Percentiles rank a stretch among this genome's conserved stretches.
Conservation (phyloP, 1,140 invertebrate species). For the Schlechtendalia chinensis region DNA sequence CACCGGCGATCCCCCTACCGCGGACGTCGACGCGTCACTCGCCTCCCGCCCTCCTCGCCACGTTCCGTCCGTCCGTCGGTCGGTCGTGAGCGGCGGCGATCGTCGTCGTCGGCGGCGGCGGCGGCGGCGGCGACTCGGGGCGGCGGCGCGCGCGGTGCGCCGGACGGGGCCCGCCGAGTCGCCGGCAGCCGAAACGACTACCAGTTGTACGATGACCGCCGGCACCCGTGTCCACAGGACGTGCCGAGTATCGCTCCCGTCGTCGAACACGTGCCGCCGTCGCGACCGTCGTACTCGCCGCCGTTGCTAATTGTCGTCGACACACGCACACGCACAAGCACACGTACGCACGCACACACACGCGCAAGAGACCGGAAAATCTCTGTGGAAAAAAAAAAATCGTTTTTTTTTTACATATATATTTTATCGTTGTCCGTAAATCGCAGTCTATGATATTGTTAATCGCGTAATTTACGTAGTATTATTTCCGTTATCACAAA, state of each 20-base stretch:
- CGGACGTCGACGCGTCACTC: not conserved
- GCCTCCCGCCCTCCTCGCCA: not conserved
- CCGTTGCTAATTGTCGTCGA: not conserved
- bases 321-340: not conserved
- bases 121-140: no score
- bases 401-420: no score
- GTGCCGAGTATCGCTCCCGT: conserved; percentile 46
- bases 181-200: conserved; percentile 47
- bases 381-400: no score
- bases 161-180: conserved; percentile 43
- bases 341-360: not conserved
- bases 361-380: no score
- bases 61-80: not conserved
- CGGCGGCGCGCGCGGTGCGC: conserved; percentile 40
- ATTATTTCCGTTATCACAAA: no score
- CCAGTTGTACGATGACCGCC: conserved; percentile 49
- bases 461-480: no score
- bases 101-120: not conserved
- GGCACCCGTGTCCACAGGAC: conserved; percentile 46
- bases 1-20: not conserved
- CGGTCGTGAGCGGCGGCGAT: not conserved
- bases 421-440: no score
- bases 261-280: conserved; percentile 45
- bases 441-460: no score
- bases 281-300: conserved; percentile 16